Evolutionary conservation across 2,797 vertebrate species (phyloP).

Genomic region (Phoebastria nigripes): DNA sequence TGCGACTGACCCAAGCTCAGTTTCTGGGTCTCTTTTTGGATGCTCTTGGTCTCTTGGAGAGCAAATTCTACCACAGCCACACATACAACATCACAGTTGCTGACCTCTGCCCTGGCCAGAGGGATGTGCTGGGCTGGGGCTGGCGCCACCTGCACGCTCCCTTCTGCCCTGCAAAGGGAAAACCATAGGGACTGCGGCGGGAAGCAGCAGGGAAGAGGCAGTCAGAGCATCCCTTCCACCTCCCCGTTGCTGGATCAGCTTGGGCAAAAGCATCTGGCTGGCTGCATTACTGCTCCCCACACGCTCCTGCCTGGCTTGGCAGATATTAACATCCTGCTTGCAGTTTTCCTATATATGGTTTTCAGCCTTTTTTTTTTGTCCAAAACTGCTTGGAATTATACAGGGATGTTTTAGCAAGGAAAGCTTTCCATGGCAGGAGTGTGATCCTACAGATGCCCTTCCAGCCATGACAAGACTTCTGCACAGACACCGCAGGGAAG

Average conservation of each 20-base stretch:
- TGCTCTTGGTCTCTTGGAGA: not conserved
- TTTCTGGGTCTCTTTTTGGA: not conserved
- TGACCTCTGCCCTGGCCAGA: not conserved
- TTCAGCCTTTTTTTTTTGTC: not conserved
- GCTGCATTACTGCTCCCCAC: not conserved
- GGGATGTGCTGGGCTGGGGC: not conserved
- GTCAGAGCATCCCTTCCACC: not conserved
- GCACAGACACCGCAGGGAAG: rapidly evolving
- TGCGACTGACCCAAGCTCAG: not conserved
- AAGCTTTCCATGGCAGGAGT: rapidly evolving
- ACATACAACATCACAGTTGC: not conserved
- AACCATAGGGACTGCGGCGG: rapidly evolving
- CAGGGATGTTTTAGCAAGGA: not conserved
- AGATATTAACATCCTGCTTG: not conserved
- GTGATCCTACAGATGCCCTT: not conserved
- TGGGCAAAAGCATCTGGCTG: rapidly evolving
- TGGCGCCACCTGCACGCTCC: not conserved
- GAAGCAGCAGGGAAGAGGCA: not conserved
- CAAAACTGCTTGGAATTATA: not conserved
- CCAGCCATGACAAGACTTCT: not conserved
- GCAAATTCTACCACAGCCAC: not conserved
- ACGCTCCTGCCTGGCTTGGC: rapidly evolving
- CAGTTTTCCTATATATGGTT: rapidly evolving
- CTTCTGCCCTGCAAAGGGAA: not conserved
- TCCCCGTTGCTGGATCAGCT: not conserved